Evolutionary conservation across 2,888 invertebrate genomes (phyloP).

Genomic region (Acrocyrtus sp.): DNA sequence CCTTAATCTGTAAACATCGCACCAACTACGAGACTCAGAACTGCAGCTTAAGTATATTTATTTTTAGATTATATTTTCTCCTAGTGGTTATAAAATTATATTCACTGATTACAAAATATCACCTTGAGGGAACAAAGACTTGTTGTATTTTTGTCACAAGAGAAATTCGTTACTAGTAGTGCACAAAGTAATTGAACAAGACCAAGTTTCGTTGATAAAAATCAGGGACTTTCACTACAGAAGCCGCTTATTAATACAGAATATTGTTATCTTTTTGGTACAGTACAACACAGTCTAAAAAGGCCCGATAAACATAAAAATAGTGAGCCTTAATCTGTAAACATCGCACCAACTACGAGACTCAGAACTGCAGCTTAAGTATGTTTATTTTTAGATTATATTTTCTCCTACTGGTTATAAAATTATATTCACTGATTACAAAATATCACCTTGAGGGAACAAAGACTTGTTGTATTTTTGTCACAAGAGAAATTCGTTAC

Average conservation of each 20-base stretch:
- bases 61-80: not conserved
- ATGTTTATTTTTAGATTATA: not conserved
- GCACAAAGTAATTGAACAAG: no score
- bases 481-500: no score
- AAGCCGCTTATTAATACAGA: no score
- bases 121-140: constrained; percentile 50
- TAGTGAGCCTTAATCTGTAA: no score
- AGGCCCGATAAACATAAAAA: no score
- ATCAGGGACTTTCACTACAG: no score
- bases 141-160: constrained; percentile 36
- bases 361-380: not conserved
- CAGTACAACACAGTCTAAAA: no score
- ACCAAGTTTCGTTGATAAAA: no score
- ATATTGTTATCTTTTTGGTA: no score
- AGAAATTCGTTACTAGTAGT: no score
- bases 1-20: no score
- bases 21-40: not conserved
- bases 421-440: constrained; percentile 44
- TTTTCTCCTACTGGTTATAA: constrained; percentile 10
- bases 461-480: constrained; percentile 43
- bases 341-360: no score
- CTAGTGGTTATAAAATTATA: constrained; percentile 16
- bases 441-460: constrained; percentile 50
- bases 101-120: constrained; percentile 49
- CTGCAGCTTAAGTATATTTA: not conserved